Evolutionary conservation across 1,140 invertebrate species (phyloP), one percentile per base, ranked within the genome.

Genomic region (Doryteuthis pealeii): DNA sequence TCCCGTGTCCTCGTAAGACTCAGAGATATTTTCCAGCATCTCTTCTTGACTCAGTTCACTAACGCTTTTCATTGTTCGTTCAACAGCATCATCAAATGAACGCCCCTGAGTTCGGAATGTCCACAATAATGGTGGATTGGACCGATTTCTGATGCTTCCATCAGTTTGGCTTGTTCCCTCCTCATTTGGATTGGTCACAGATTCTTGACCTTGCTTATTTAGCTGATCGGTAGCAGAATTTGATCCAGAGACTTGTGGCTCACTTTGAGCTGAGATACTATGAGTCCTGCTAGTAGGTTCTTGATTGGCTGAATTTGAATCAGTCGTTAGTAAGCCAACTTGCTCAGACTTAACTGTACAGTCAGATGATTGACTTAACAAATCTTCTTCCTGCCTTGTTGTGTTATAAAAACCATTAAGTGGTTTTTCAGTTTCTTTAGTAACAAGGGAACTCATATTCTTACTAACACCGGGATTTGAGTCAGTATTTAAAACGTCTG

Each of bases 81-180:
- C 76, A 72, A 83, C 79, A 22, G 80, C 80, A 58, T 74, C 54
- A 72, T 83, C 80, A 66, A 78, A 78, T 15, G 68, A 68, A 6
- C 28, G 32, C 67, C 68, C 40, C 40, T 62, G 43, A 33, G 49
- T 58, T 74, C 62, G n/a, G 62, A 26, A 35, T 68, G 22, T 49
- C 32, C 30, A 30, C 32, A 69, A 54, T 35, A 68, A 14, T 22
- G 6, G 70, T 49, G 26, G 26, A 18, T 32, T 62, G 5, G 26
- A 28, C 65, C 10, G n/a, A 35, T 71, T 54, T 35, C 35, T 8
- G 15, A 68, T 28, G 62, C 28, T 35, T 35, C 54, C 70, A 5
- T 22, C 26, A 18, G n/a, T 32, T 35, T 18, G 22, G 3, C 18
- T 67, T 22, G 28, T 62, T 76, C 10, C 69, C 43, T 32, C 71